Conservation (phyloP, 2,888 invertebrate genomes). For the Scaptomyza parva region DNA sequence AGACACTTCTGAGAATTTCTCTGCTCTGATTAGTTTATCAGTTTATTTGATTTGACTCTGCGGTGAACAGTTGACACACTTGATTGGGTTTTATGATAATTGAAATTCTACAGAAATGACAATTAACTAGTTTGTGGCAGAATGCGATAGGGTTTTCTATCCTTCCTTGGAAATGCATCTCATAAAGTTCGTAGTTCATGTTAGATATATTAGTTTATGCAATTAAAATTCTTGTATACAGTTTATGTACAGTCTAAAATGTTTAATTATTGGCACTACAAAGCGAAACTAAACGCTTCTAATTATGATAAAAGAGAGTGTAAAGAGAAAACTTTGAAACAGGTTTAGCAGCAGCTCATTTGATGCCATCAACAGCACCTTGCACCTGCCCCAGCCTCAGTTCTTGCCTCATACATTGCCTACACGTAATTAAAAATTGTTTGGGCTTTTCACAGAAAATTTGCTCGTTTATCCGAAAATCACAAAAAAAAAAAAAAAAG, state of each 20-base stretch:
- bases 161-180: too few relatives aligned
- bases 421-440: constrained; percentile 74
- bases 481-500: constrained; percentile 46
- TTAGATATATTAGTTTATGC: too few relatives aligned
- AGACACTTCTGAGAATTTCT: neutral
- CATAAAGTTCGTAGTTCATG: neutral
- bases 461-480: constrained; percentile 30
- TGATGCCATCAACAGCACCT: constrained; percentile 8
- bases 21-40: too few relatives aligned
- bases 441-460: constrained; percentile 63
- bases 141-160: too few relatives aligned
- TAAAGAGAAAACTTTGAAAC: constrained; percentile 9
- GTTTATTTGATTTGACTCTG: neutral
- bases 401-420: constrained; percentile 47
- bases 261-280: neutral
- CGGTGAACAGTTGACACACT: too few relatives aligned
- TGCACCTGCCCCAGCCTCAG: constrained; percentile 4
- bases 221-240: neutral
- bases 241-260: neutral
- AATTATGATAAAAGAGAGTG: neutral
- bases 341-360: constrained; percentile 23
- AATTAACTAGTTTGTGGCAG: too few relatives aligned
- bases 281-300: neutral
- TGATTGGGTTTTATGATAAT: too few relatives aligned
- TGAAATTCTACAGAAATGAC: neutral